Conservation (phyloP, 2,888 invertebrate species). For the Diarsia brunnea region DNA sequence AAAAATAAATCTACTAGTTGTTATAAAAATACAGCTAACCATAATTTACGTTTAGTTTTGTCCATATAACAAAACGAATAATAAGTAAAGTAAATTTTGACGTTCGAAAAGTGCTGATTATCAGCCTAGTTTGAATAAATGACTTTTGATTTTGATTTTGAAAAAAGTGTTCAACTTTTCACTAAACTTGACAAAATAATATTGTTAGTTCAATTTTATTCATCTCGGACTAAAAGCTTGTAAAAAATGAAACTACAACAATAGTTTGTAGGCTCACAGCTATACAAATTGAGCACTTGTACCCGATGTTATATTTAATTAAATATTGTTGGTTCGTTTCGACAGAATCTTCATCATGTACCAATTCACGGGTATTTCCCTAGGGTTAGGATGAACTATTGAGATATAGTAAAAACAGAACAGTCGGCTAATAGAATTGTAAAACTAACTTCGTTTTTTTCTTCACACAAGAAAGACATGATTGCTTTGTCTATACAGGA, state of each 20-base stretch:
- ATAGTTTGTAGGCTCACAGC: conserved; percentile 22
- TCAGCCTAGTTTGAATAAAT: too few relatives aligned
- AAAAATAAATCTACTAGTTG: conserved; percentile 7
- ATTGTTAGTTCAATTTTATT: conserved; percentile 12
- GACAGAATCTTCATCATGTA: conserved; percentile 54
- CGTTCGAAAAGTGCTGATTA: too few relatives aligned
- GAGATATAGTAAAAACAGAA: conserved; percentile 50
- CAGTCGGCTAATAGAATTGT: conserved; percentile 37
- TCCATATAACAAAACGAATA: too few relatives aligned
- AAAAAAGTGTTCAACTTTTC: conserved; percentile 28
- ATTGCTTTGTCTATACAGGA: conserved; percentile 37
- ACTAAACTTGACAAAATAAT: conserved; percentile 30
- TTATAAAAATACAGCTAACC: conserved; percentile 1
- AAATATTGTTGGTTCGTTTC: conserved; percentile 53
- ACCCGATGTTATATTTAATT: conserved; percentile 60
- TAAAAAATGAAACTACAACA: conserved; percentile 23
- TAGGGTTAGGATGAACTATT: conserved; percentile 45
- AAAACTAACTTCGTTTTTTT: conserved; percentile 32
- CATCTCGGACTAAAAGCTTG: conserved; percentile 23
- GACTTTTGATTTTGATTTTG: too few relatives aligned
- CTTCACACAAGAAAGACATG: conserved; percentile 39
- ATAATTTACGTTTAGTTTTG: conserved; percentile 30
- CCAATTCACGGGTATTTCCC: conserved; percentile 59
- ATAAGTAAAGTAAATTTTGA: too few relatives aligned
- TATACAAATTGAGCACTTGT: conserved; percentile 47